Evolutionary conservation across 2,888 invertebrate genomes (phyloP), one percentile per base, ranked within the genome.

Genomic region (Magallana nippona): DNA sequence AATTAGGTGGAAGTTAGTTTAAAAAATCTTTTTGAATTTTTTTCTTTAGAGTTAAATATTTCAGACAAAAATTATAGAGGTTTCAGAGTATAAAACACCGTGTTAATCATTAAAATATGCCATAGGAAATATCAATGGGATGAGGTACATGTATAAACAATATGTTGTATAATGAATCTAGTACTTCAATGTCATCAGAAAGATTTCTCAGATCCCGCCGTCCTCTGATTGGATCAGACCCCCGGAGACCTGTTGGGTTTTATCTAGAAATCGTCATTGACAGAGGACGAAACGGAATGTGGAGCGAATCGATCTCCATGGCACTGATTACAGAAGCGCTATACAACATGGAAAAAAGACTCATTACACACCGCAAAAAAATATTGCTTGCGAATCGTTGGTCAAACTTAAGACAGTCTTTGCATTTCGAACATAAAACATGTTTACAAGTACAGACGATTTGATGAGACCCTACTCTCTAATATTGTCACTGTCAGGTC

Each of bases 401-500:
- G 44, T 5, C 44, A 44, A 44, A 44, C 44, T 44, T 44, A 44
- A 44, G 44, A 44, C 44, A 44, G 44, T 44, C 44, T 44, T 44
- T 44, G 44, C 44, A 44, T 44, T 44, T 44, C 44, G 44, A 44
- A 5, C 44, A 5, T 44, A 5, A 44, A 44, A 44, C 44, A 62
- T 44, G 44, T 44, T 8, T 44, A 44, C 5, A 5, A 44, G 44
- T 44, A 44, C 8, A 44, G 44, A 44, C 44, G 44, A 44, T 44
- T 44, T 44, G 5, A 44, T 8, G 44, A 44, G 8, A 44, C 10
- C 44, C 44, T 44, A 32, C 22, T 2, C 22, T 71, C 27, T 71
- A 22, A 78, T 81, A 27, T 78, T 71, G 84, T 80, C 86, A 87
- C 62, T 78, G 82, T 83, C 86, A 71, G 2, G 27, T 71, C 13